Conservation (phyloP, 2,797 vertebrate genomes). For the Phrynocephalus vlangalii region DNA sequence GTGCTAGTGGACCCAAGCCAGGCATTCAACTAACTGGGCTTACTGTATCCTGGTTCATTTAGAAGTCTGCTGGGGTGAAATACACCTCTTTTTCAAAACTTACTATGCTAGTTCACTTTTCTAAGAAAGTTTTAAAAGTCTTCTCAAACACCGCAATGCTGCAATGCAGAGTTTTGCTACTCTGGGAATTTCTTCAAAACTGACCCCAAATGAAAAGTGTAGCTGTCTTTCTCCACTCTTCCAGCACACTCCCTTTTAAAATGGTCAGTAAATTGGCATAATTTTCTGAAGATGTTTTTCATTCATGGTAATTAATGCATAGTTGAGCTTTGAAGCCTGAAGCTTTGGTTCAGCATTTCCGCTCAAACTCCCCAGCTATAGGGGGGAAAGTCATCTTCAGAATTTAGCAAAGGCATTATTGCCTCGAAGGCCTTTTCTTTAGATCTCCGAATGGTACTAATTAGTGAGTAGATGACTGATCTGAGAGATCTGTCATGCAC, state of each 20-base stretch:
- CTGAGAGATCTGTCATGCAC: slow-evolving; percentile 47
- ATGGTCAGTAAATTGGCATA: slow-evolving; percentile 22
- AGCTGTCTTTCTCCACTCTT: background rate
- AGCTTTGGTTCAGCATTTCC: slow-evolving; percentile 14
- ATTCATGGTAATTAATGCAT: slow-evolving; percentile 33
- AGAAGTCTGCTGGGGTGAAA: background rate
- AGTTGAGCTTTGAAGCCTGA: slow-evolving; percentile 32
- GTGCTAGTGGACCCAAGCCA: background rate
- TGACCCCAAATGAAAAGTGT: slow-evolving; percentile 36
- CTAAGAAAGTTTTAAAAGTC: background rate
- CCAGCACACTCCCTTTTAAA: background rate
- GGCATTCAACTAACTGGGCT: background rate
- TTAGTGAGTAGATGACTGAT: slow-evolving; percentile 56
- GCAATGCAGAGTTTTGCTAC: background rate
- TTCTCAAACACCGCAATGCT: slow-evolving; percentile 5
- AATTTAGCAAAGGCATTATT: slow-evolving; percentile 49
- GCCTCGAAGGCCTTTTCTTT: slow-evolving; percentile 49
- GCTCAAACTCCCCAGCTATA: slow-evolving; percentile 23
- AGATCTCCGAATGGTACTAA: slow-evolving; percentile 51
- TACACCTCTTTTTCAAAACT: slow-evolving; percentile 11
- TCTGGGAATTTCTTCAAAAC: slow-evolving; percentile 32
- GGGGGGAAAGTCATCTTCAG: slow-evolving; percentile 2
- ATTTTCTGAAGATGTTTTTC: slow-evolving; percentile 20
- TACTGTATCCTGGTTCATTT: background rate
- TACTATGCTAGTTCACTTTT: background rate